These are phyloP conservation scores for Byasa hedistus DNA, from an alignment of 2,888 invertebrate species.

Conservation along the genomic window DNA sequence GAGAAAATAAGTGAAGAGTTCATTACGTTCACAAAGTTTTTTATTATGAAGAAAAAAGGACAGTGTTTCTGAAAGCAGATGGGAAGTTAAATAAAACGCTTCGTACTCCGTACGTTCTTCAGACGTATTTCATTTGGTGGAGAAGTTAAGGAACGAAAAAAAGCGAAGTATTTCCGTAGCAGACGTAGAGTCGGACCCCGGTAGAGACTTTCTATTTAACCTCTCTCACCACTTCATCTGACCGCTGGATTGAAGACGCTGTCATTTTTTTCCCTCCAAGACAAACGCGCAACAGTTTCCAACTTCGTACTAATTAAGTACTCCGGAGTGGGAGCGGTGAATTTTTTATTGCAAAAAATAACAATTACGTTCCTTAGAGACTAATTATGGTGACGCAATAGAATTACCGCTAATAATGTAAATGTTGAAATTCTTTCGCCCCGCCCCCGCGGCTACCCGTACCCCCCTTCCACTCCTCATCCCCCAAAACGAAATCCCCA, in stretches of 20 bases:
- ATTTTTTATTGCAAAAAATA: neutral
- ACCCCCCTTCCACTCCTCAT: neutral
- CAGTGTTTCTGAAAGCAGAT: neutral
- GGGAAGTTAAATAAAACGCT: conserved; percentile 13
- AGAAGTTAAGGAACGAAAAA: conserved; percentile 20
- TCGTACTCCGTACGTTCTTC: conserved; percentile 19
- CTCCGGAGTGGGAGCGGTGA: neutral
- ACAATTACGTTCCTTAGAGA: neutral
- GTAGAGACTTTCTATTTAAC: conserved; percentile 20
- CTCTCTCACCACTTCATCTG: conserved; percentile 19
- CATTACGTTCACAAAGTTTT: no score
- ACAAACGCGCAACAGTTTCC: conserved; percentile 4
- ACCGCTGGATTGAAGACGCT: conserved; percentile 13
- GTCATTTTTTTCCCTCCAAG: conserved; percentile 3
- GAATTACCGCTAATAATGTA: conserved; percentile 27
- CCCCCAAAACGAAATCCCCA: conserved; percentile 28
- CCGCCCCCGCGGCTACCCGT: no score
- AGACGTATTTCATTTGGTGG: conserved; percentile 13
- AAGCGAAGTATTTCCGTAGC: no score
- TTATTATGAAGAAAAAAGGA: neutral
- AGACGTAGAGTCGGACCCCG: conserved; percentile 1
- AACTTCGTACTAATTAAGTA: conserved; percentile 6
- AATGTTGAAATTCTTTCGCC: conserved; percentile 22
- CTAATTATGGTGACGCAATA: conserved; percentile 12
- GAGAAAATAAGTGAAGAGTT: no score